Evolutionary conservation across 2,797 vertebrate species (phyloP).

Genomic region (Taenioides sp.): DNA sequence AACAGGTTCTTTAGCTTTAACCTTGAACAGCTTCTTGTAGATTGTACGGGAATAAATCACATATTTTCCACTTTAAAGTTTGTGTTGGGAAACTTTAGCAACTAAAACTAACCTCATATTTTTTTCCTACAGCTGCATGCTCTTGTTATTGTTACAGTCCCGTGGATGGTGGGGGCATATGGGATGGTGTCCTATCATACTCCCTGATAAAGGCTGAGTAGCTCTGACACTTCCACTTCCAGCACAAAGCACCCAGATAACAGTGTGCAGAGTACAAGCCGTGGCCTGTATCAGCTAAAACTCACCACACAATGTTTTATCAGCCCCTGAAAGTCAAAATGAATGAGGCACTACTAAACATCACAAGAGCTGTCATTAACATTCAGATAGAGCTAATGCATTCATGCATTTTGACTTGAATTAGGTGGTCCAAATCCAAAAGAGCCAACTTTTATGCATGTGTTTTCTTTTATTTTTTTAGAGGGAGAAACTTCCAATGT

Average conservation of each 20-base stretch:
- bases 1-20: not conserved
- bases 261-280: slow-evolving; percentile 34
- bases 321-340: slow-evolving; percentile 42
- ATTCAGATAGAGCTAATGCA: slow-evolving; percentile 5
- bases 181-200: slow-evolving; percentile 62
- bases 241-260: slow-evolving; percentile 76
- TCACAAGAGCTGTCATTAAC: slow-evolving; percentile 33
- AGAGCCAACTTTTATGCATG: not conserved
- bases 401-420: not conserved
- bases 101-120: not conserved
- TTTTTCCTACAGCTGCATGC: slow-evolving; percentile 20
- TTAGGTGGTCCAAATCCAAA: not conserved
- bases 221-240: slow-evolving; percentile 69
- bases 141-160: slow-evolving; percentile 41
- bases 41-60: not conserved
- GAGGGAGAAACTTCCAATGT: not conserved
- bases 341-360: slow-evolving; percentile 38
- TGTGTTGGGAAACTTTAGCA: slow-evolving; percentile 48
- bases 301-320: slow-evolving; percentile 37
- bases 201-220: slow-evolving; percentile 67
- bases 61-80: slow-evolving; percentile 13
- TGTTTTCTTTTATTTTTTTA: not conserved
- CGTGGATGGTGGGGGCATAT: slow-evolving; percentile 29
- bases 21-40: not conserved
- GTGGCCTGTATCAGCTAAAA: slow-evolving; percentile 34